These are phyloP conservation scores for Barypeithes pellucidus DNA, from an alignment of 2,888 invertebrate genomes.

Conservation along the genomic window DNA sequence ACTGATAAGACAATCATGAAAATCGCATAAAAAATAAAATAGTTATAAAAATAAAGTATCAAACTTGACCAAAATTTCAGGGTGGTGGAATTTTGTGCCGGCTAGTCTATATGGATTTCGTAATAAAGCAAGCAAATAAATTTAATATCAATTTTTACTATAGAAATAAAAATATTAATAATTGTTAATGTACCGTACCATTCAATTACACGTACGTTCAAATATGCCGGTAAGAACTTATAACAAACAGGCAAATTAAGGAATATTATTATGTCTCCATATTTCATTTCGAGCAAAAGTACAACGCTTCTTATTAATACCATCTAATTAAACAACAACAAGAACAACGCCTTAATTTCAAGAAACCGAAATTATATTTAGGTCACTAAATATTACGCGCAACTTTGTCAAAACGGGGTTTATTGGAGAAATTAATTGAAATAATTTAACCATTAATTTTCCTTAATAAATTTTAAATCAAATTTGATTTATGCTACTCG, in stretches of 20 bases:
- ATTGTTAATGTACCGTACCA: too few relatives aligned
- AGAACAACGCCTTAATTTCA: neutral
- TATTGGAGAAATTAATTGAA: slow-evolving; percentile 8
- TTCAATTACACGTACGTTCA: too few relatives aligned
- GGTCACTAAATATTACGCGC: neutral
- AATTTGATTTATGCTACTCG: neutral
- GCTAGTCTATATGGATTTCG: too few relatives aligned
- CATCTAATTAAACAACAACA: neutral
- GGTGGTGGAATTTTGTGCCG: too few relatives aligned
- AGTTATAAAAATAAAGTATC: too few relatives aligned
- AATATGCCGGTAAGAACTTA: too few relatives aligned
- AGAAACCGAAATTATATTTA: neutral
- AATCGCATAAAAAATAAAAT: too few relatives aligned
- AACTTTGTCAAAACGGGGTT: slow-evolving; percentile 5
- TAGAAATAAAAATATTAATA: too few relatives aligned
- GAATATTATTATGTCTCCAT: neutral
- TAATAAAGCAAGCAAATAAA: too few relatives aligned
- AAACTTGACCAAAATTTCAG: too few relatives aligned
- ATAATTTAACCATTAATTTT: slow-evolving; percentile 12
- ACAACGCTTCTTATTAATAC: neutral
- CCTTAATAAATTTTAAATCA: neutral
- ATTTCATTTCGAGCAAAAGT: neutral
- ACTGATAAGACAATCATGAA: too few relatives aligned
- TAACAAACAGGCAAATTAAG: neutral
- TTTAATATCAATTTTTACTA: too few relatives aligned